Evolutionary conservation across 2,113 vertebrate species (phyloP).

Genomic region (Peromyscus californicus): DNA sequence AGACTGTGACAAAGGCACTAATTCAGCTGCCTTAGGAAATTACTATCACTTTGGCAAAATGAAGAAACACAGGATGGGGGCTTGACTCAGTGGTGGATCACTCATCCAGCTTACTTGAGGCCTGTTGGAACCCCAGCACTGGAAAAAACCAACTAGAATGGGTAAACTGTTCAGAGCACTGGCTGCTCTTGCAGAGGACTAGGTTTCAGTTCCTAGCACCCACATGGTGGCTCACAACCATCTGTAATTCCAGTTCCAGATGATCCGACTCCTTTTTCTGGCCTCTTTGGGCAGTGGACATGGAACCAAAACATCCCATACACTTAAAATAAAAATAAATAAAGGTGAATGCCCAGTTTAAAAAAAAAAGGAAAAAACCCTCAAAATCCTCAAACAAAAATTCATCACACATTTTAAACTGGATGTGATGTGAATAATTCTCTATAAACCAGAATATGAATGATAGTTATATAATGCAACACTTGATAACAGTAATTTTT

Average conservation of each 20-base stretch:
- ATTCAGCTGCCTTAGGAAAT: neutral
- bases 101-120: neutral
- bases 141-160: neutral
- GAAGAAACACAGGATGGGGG: too few species aligned
- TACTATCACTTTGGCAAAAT: neutral
- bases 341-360: too few species aligned
- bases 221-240: neutral
- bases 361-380: neutral
- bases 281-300: too few species aligned
- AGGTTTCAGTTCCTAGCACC: neutral
- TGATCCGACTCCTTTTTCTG: neutral
- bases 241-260: neutral
- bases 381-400: neutral
- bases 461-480: neutral
- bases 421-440: neutral
- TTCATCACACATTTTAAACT: neutral
- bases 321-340: neutral
- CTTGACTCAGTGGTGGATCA: neutral
- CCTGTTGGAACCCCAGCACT: neutral
- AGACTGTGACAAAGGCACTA: neutral
- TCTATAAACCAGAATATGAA: neutral
- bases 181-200: neutral
- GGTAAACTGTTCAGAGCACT: neutral
- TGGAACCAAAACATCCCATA: neutral
- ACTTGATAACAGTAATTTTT: neutral